A percentile compares a stretch with the other conserved stretches of the same genome.
phyloP scores from a whole-genome alignment of 2,888 invertebrate species.

The Nomada lathburiana region DNA sequence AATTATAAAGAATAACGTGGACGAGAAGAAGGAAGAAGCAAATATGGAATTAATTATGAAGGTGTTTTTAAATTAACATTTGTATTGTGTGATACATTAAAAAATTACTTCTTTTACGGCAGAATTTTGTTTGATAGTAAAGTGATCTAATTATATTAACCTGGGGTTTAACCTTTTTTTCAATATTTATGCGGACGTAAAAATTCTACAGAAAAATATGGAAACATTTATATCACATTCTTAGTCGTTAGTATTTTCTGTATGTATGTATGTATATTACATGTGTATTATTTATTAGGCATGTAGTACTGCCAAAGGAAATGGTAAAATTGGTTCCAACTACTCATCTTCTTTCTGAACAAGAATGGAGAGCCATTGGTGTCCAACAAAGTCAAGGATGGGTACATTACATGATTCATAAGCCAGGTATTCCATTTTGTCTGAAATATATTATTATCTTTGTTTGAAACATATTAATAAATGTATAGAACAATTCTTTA shows the following conservation, averaged over 20 bases:
- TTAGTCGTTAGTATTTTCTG: too few relatives aligned
- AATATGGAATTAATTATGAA: neutral
- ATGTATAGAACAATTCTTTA: neutral
- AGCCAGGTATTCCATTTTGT: constrained; percentile 89
- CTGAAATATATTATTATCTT: constrained; percentile 7
- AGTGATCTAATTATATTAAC: neutral
- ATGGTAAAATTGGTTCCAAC: constrained; percentile 95
- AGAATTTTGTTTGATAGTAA: neutral
- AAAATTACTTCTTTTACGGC: neutral
- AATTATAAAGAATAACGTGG: too few relatives aligned
- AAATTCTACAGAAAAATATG: too few relatives aligned
- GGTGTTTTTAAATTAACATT: neutral
- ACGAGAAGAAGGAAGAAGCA: too few relatives aligned
- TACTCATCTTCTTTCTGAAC: constrained; percentile 96
- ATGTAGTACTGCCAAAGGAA: constrained; percentile 97
- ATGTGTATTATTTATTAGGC: constrained; percentile 87
- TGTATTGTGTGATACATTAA: neutral
- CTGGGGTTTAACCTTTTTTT: neutral
- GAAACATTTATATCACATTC: too few relatives aligned
- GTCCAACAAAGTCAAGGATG: constrained; percentile 98
- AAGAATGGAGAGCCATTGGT: constrained; percentile 97
- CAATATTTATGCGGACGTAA: neutral
- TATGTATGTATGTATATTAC: neutral
- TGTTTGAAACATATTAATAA: neutral
- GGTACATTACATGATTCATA: constrained; percentile 98